phyloP scores from a whole-genome alignment of 1,140 invertebrate genomes.

The Thaumetopoea pityocampa region DNA sequence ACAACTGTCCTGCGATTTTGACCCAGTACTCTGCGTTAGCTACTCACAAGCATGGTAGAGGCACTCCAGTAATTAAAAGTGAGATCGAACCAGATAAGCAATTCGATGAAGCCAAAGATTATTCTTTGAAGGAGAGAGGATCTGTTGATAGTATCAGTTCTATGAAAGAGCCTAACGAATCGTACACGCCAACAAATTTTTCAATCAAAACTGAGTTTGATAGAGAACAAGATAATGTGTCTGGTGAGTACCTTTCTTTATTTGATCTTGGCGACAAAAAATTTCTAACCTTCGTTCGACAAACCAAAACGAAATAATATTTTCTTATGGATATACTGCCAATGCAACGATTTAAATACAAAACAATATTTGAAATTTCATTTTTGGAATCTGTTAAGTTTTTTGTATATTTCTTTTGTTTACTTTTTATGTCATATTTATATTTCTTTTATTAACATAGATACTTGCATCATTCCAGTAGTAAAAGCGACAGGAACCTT shows the following conservation, averaged over 20 bases:
- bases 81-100: slow-evolving; percentile 58
- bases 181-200: slow-evolving; percentile 59
- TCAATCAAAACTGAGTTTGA: slow-evolving; percentile 71
- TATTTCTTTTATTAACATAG: slow-evolving; percentile 12
- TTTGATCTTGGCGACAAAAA: neutral
- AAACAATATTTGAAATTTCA: too few relatives aligned
- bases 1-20: slow-evolving; percentile 66
- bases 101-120: slow-evolving; percentile 71
- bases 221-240: slow-evolving; percentile 64
- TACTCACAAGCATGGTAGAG: slow-evolving; percentile 68
- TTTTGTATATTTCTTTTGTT: too few relatives aligned
- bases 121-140: slow-evolving; percentile 68
- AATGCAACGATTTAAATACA: too few relatives aligned
- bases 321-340: slow-evolving; percentile 1
- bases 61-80: slow-evolving; percentile 59
- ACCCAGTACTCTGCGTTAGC: slow-evolving; percentile 68
- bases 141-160: slow-evolving; percentile 58
- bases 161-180: slow-evolving; percentile 48
- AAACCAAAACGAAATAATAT: too few relatives aligned
- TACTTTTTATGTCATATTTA: neutral
- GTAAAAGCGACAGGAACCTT: slow-evolving; percentile 95
- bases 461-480: slow-evolving; percentile 81
- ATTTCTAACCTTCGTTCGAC: too few relatives aligned
- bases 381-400: too few relatives aligned
- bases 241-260: slow-evolving; percentile 54